Conservation (phyloP, 2,113 vertebrate species). For the Sorex fumeus region DNA sequence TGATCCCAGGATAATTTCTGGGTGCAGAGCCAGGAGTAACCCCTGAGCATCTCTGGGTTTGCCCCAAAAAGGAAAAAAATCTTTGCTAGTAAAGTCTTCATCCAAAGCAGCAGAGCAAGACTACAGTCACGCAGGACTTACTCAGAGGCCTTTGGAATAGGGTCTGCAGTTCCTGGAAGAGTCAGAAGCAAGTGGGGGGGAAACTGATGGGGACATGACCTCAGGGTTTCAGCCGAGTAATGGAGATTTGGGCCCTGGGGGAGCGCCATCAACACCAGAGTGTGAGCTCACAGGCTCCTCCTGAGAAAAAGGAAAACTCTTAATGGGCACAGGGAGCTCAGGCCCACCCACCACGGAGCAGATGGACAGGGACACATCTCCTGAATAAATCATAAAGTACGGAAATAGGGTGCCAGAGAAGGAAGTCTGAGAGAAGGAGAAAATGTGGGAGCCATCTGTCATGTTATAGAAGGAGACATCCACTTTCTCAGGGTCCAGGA, state of each 20-base stretch:
- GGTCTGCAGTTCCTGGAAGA: not conserved
- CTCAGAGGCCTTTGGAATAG: too few species aligned
- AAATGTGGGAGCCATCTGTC: slow-evolving; percentile 87
- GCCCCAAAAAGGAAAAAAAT: too few species aligned
- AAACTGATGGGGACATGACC: not conserved
- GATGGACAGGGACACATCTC: not conserved
- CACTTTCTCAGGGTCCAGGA: slow-evolving; percentile 86
- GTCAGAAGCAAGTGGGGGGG: not conserved
- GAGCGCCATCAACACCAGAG: not conserved
- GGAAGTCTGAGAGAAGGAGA: slow-evolving; percentile 84
- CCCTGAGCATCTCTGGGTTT: too few species aligned
- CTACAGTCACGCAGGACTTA: rapidly evolving
- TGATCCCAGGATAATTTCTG: too few species aligned
- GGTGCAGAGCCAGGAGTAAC: too few species aligned
- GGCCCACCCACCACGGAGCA: rapidly evolving
- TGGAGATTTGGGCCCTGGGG: rapidly evolving
- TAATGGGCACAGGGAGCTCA: not conserved
- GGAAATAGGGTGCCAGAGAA: slow-evolving; percentile 88
- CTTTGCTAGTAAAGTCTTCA: too few species aligned
- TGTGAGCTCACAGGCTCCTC: not conserved
- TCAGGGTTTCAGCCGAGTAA: rapidly evolving
- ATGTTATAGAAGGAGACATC: slow-evolving; percentile 89
- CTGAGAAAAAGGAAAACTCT: not conserved
- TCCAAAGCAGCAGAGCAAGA: rapidly evolving
- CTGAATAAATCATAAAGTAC: slow-evolving; percentile 83